Evolutionary conservation across 1,140 invertebrate genomes (phyloP), one percentile per base, ranked within the genome.

Genomic region (Ceratosolen fusciceps): DNA sequence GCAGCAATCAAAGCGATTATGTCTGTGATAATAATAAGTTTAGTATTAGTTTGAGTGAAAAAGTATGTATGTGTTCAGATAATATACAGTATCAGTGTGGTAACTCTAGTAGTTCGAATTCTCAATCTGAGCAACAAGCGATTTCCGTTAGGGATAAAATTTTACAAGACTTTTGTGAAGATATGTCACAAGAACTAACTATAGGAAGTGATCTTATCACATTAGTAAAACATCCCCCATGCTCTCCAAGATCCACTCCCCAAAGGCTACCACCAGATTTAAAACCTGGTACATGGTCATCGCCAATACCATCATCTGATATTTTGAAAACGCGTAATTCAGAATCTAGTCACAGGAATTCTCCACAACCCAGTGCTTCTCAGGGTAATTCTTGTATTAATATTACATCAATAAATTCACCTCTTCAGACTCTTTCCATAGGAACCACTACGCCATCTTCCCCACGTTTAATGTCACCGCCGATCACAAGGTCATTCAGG

Each of bases 101-200:
- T 39, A 86, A 82, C 68, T 60, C 71, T 8, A 83, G 72, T 79
- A 77, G 56, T 39, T 77, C 74, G 8, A 74, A 73, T 5, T 75
- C 72, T 65, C 84, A 82, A n/a, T 82, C 81, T 16, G 85, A 88
- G 26, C 83, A 84, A 37, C 83, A 85, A 37, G 86, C 88, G 26
- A 88, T 88, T 54, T 90, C 89, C 0, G 88, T 90, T 3, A 86
- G 90, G 26, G 90, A 90, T 74, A 90, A 90, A 77, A 90, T 90
- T 56, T 73, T 90, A 54, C 89, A 90, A 74, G 90, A 90, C 71
- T 90, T 90, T 77, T 90, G 88, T 77, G 89, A 90, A 58, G 88
- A 89, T 52, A 84, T 87, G 79, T 87, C 87, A n/a, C 88, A 88
- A 49, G 90, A 90, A 76, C 74, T 90, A 21, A 90, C 84, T 71